Percentiles rank a stretch among this genome's conserved stretches.
These are phyloP conservation scores for Bradynema listronoti DNA, from an alignment of 1,140 invertebrate genomes.

Conservation along the genomic window DNA sequence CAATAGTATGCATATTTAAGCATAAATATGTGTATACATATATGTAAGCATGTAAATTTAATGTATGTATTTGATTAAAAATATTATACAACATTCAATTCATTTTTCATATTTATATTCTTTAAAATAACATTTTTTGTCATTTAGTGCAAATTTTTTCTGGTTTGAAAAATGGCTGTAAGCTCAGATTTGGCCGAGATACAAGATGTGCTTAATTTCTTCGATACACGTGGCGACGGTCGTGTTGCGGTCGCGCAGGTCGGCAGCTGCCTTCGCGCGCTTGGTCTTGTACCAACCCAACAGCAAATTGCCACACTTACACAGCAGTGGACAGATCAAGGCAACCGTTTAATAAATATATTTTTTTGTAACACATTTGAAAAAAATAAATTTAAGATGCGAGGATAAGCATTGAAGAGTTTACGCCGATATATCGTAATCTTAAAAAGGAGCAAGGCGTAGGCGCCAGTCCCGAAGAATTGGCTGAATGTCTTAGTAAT, in stretches of 20 bases:
- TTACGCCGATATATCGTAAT: conserved; percentile 27
- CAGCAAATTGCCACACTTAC: conserved; percentile 24
- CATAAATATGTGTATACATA: too few species aligned
- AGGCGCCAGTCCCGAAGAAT: conserved; percentile 8
- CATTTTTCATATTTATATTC: too few species aligned
- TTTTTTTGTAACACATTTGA: too few species aligned
- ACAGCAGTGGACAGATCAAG: conserved; percentile 22
- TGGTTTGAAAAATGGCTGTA: too few species aligned
- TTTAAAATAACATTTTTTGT: too few species aligned
- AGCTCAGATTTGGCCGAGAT: conserved; percentile 10
- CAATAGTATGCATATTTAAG: too few species aligned
- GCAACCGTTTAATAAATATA: too few species aligned
- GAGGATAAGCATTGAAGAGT: conserved; percentile 30
- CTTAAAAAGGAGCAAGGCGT: conserved; percentile 22
- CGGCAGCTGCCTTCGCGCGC: conserved; percentile 30
- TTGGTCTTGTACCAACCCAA: conserved; percentile 32
- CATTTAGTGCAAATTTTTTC: too few species aligned
- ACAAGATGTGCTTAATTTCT: conserved; percentile 24
- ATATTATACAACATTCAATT: too few species aligned
- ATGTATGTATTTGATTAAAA: too few species aligned
- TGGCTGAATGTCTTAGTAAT: conserved; percentile 24
- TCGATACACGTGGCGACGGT: conserved; percentile 30
- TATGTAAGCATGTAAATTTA: too few species aligned
- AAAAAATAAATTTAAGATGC: conserved; percentile 21
- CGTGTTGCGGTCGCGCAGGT: conserved; percentile 26